Conservation (phyloP, 2,888 invertebrate genomes). For the Anarsia innoxiella region DNA sequence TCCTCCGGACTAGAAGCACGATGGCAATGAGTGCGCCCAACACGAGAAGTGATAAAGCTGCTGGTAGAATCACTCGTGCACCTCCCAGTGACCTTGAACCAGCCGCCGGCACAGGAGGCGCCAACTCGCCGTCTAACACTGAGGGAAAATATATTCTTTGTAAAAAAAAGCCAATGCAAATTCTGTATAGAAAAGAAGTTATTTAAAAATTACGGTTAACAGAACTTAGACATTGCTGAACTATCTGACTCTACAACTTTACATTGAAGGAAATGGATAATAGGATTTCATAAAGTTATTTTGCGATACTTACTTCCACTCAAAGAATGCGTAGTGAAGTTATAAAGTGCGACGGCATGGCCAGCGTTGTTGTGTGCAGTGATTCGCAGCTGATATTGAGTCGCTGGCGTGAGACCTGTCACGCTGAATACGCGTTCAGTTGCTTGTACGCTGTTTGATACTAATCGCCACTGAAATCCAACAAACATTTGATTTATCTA, state of each 20-base stretch:
- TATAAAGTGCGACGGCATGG: slow-evolving; percentile 86
- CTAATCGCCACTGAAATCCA: slow-evolving; percentile 83
- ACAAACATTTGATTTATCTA: background rate
- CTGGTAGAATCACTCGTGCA: slow-evolving; percentile 78
- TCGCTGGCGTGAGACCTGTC: slow-evolving; percentile 83
- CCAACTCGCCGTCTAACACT: slow-evolving; percentile 77
- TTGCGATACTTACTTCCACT: slow-evolving; percentile 81
- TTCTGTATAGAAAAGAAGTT: background rate
- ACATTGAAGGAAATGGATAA: no score
- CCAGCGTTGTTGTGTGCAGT: slow-evolving; percentile 92
- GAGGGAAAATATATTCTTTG: slow-evolving; percentile 11
- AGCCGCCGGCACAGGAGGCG: slow-evolving; percentile 80
- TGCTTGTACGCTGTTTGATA: slow-evolving; percentile 87
- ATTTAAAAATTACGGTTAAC: no score
- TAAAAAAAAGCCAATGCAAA: background rate
- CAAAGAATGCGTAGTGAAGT: slow-evolving; percentile 87
- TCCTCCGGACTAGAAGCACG: slow-evolving; percentile 81
- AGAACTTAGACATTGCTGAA: no score
- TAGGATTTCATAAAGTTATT: no score
- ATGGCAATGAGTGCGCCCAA: slow-evolving; percentile 79
- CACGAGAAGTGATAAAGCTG: slow-evolving; percentile 79
- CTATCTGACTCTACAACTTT: no score
- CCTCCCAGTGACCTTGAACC: slow-evolving; percentile 80
- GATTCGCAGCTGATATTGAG: slow-evolving; percentile 83
- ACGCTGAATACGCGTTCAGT: slow-evolving; percentile 88